Base-by-base conservation (phyloP, 2,797 vertebrate species). In the Philypnodon macrostomus region DNA sequence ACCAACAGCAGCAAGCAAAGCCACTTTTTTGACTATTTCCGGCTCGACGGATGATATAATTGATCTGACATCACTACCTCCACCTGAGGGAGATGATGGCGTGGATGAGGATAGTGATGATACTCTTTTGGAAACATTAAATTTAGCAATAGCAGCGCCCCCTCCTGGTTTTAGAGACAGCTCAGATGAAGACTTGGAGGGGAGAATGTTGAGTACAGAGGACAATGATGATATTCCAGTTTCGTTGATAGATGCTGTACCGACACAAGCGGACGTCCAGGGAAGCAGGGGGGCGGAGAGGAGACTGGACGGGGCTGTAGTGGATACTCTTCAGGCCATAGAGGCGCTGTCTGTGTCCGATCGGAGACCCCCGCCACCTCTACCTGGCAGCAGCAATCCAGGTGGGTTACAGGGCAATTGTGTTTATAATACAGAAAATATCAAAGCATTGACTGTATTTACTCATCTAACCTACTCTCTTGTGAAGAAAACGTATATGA, bases 1-100 rank as follows among this genome's bases (percentile, higher is more conserved):
- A 58, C 88, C 92, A 49, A 86, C 90, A 0, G 86, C 91, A 2
- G 90, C 92, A 15, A 83, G 91, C 64, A 93, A 92, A 69, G 87
- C 91, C 7, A 81, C 93, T 53, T 90, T 98, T 59, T 92, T 98
- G 32, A 85, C 77, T 12, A 85, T 97, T 18, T 95, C 95, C 0
- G 93, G 93, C 37, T 95, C 96, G 10, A 95, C 91, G 0, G 97
- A 98, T 38, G 97, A 98, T 77, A 99, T 99, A 81, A 98, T 99
- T 14, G 97, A 99, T 79, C 88, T 99, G 58, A 99, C 97, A 0
- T 92, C 94, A 0, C 91, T 99, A 57, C 97, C 96, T 10, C 97
- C 96, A 7, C 97, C 96, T 1, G 94, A 95, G 0, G 96, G 95
- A 37, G 96, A 95, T 8, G 92, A 91, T 1, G 88, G 91, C 1